phyloP scores from a whole-genome alignment of 2,888 invertebrate genomes.

The Pediacus dermestoides region DNA sequence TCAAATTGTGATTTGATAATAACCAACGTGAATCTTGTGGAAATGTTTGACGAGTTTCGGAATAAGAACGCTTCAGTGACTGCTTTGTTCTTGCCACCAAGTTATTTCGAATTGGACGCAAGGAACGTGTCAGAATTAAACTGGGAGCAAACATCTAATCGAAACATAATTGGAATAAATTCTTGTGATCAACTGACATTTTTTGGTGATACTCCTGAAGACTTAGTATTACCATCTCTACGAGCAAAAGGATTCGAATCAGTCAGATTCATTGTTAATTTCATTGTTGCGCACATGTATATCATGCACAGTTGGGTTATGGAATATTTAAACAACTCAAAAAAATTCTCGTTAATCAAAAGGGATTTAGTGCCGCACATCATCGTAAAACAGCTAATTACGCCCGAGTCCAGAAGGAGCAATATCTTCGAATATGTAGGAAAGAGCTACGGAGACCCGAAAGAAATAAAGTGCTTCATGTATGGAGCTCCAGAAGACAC shows the following conservation, averaged over 20 bases:
- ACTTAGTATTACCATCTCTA: no score
- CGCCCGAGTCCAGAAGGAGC: no score
- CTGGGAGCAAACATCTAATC: no score
- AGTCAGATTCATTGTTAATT: slow-evolving; percentile 71
- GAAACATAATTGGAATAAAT: no score
- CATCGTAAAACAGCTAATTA: slow-evolving; percentile 77
- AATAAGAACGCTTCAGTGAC: slow-evolving; percentile 81
- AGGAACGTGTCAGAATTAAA: no score
- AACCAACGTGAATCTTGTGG: slow-evolving; percentile 75
- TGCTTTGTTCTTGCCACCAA: slow-evolving; percentile 79
- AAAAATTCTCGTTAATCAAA: slow-evolving; percentile 59
- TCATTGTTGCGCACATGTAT: slow-evolving; percentile 89
- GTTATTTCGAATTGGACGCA: slow-evolving; percentile 93
- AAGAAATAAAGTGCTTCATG: slow-evolving; percentile 83
- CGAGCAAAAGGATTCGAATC: no score
- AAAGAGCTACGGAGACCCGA: no score
- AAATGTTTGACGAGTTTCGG: slow-evolving; percentile 79
- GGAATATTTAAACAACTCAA: slow-evolving; percentile 68
- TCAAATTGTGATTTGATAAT: no score
- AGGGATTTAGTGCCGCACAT: slow-evolving; percentile 84
- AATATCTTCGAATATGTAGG: no score
- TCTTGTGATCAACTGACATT: no score
- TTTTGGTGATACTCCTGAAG: no score
- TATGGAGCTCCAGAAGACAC: slow-evolving; percentile 62
- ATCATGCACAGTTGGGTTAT: slow-evolving; percentile 83